A percentile compares a stretch with the other conserved stretches of the same genome.
phyloP scores from a whole-genome alignment of 2,113 vertebrate species.

The Passerina amoena region DNA sequence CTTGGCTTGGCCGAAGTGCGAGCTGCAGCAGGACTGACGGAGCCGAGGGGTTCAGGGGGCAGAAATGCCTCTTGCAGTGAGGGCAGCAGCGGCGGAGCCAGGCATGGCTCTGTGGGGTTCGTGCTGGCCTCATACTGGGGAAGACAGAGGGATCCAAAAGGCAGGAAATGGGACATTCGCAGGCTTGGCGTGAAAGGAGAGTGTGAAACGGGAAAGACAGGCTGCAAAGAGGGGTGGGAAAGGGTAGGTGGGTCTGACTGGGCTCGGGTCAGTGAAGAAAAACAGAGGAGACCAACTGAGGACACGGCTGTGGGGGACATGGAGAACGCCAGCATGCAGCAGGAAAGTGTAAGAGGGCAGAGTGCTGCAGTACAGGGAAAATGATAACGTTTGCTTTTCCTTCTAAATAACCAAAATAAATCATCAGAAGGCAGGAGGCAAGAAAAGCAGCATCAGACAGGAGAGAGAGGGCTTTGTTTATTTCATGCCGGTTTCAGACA shows the following conservation, averaged over 20 bases:
- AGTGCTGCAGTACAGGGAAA: not conserved
- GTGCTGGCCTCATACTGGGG: not conserved
- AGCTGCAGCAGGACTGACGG: not conserved
- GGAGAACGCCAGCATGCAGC: not conserved
- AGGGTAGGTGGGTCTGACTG: not conserved
- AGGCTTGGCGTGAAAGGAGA: not conserved
- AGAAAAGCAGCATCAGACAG: not conserved
- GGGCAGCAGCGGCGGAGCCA: not conserved
- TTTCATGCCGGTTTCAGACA: not conserved
- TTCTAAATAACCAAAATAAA: not conserved
- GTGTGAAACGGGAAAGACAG: not conserved
- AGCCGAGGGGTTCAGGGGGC: not conserved
- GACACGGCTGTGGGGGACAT: not conserved
- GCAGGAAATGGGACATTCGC: not conserved
- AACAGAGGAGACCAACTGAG: not conserved
- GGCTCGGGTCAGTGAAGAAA: not conserved
- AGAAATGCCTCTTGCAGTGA: not conserved
- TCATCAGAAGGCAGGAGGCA: not conserved
- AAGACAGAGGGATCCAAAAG: not conserved
- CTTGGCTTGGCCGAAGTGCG: not conserved
- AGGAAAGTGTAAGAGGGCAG: not conserved
- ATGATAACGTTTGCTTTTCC: not conserved
- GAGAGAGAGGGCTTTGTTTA: not conserved
- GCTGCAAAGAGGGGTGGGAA: not conserved
- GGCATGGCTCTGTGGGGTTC: rapidly evolving